These are phyloP conservation scores for Oscheius myriophilus DNA, from an alignment of 2,888 invertebrate genomes.

Conservation along the genomic window DNA sequence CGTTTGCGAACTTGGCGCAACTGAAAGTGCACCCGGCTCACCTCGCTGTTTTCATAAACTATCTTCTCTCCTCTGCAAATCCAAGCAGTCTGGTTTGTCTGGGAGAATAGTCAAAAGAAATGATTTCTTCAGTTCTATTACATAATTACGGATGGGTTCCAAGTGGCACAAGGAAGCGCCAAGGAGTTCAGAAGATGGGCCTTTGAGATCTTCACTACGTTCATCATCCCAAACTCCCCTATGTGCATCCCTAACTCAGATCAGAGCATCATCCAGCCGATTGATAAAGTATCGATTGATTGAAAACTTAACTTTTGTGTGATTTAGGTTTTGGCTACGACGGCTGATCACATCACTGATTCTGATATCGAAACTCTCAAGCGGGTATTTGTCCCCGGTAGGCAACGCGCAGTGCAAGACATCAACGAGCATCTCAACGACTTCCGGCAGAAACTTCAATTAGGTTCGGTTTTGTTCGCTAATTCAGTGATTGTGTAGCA, in stretches of 20 bases:
- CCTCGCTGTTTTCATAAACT: constrained; percentile 92
- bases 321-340: constrained; percentile 64
- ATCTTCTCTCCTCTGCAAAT: constrained; percentile 85
- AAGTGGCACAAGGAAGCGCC: constrained; percentile 78
- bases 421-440: constrained; percentile 83
- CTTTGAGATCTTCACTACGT: constrained; percentile 79
- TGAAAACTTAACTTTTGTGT: neutral
- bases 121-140: constrained; percentile 78
- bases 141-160: constrained; percentile 87
- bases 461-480: constrained; percentile 35
- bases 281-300: constrained; percentile 56
- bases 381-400: constrained; percentile 85
- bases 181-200: constrained; percentile 97
- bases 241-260: constrained; percentile 64
- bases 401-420: constrained; percentile 84
- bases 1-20: constrained; percentile 85
- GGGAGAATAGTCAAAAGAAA: neutral
- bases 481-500: neutral
- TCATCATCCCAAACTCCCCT: constrained; percentile 69
- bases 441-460: constrained; percentile 83
- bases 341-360: constrained; percentile 55
- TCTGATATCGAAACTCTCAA: constrained; percentile 66
- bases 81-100: constrained; percentile 81
- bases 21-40: constrained; percentile 88
- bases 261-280: constrained; percentile 65